Percentiles rank a stretch among this genome's conserved stretches.
These are phyloP conservation scores for Atherinosoma microstoma DNA, from an alignment of 2,797 vertebrate genomes.

Conservation along the genomic window DNA sequence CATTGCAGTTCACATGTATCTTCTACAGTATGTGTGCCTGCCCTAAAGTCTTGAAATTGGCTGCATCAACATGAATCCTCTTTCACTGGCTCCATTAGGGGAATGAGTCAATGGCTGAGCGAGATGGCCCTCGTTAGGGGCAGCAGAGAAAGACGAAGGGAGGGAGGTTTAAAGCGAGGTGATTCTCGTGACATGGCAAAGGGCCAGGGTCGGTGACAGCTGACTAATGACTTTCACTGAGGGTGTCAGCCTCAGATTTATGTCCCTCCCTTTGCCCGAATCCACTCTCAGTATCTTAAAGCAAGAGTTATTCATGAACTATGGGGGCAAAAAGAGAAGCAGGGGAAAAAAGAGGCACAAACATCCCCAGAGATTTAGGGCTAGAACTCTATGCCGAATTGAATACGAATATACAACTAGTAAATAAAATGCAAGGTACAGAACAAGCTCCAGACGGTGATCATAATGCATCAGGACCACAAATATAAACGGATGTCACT, in stretches of 20 bases:
- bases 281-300: conserved; percentile 78
- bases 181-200: conserved; percentile 63
- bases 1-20: conserved; percentile 34
- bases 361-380: conserved; percentile 47
- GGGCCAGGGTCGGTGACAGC: conserved; percentile 72
- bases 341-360: neutral
- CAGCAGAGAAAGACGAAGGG: conserved; percentile 9
- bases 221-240: conserved; percentile 84
- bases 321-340: conserved; percentile 27
- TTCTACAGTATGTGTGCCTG: neutral
- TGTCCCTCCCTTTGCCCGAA: conserved; percentile 56
- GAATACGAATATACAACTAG: conserved; percentile 18
- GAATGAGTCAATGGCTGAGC: conserved; percentile 65
- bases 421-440: conserved; percentile 57
- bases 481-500: conserved; percentile 55
- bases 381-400: conserved; percentile 36
- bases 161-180: conserved; percentile 9
- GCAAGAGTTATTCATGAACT: conserved; percentile 77
- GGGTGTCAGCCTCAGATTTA: conserved; percentile 80
- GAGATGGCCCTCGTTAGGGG: conserved; percentile 42
- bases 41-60: conserved; percentile 28
- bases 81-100: conserved; percentile 76
- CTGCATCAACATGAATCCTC: conserved; percentile 62
- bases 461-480: conserved; percentile 50
- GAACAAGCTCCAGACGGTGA: conserved; percentile 41